These are phyloP conservation scores for Silurus glanis DNA, from an alignment of 2,113 vertebrate species.

Conservation along the genomic window DNA sequence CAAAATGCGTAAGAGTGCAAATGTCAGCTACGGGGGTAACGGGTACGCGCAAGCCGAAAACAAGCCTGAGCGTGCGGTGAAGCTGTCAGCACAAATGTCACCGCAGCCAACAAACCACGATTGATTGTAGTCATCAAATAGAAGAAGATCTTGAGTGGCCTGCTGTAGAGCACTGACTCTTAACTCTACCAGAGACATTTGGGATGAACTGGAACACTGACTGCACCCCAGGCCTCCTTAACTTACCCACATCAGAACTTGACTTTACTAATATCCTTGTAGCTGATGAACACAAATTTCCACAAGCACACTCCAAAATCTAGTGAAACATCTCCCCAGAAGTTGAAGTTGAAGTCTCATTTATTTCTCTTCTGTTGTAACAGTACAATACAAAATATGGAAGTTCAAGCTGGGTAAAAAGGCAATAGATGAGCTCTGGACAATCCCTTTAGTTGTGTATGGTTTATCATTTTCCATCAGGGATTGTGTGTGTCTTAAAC, in stretches of 20 bases:
- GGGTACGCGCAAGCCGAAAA: background rate
- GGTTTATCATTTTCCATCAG: background rate
- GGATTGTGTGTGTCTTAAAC: background rate
- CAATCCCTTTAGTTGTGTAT: background rate
- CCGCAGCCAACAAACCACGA: background rate
- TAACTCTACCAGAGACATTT: too few relatives aligned
- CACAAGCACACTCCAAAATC: too few relatives aligned
- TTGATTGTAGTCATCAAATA: conserved; percentile 22
- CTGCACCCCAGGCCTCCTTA: too few relatives aligned
- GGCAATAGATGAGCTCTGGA: background rate
- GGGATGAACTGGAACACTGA: too few relatives aligned
- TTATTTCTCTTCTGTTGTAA: background rate
- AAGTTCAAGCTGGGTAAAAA: background rate
- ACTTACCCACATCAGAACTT: too few relatives aligned
- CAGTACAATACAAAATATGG: background rate
- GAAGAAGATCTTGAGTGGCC: too few relatives aligned
- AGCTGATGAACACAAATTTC: too few relatives aligned
- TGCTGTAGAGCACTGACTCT: too few relatives aligned
- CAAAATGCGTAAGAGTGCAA: conserved; percentile 33
- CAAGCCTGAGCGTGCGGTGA: background rate
- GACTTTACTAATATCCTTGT: too few relatives aligned
- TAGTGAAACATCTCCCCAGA: too few relatives aligned
- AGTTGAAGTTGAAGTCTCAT: too few relatives aligned
- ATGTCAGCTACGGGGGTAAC: background rate
- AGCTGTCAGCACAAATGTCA: conserved; percentile 21